These are phyloP conservation scores for Craseonycteris thonglongyai DNA, from an alignment of 2,113 vertebrate genomes.

Conservation along the genomic window DNA sequence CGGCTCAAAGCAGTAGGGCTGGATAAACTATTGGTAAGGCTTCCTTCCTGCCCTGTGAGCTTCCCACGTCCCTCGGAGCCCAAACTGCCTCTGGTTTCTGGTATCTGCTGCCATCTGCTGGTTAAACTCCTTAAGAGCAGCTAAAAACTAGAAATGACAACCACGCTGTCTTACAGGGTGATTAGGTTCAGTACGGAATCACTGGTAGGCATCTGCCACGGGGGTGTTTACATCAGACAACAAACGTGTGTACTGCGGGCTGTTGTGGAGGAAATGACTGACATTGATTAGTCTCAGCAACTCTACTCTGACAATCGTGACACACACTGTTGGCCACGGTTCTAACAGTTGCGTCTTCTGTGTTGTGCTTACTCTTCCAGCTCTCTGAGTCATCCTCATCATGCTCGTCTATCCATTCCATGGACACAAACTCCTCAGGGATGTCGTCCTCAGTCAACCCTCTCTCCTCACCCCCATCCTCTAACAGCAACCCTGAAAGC, in stretches of 20 bases:
- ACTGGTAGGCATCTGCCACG: not conserved
- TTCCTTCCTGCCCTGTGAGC: not conserved
- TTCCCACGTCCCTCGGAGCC: accelerated
- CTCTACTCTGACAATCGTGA: not conserved
- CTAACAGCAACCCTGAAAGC: conserved; percentile 63
- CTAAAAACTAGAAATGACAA: not conserved
- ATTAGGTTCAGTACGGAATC: not conserved
- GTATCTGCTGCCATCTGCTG: conserved; percentile 78
- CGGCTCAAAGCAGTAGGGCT: not conserved
- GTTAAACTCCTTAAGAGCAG: not conserved
- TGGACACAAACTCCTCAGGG: conserved; percentile 82
- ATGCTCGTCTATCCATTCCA: conserved; percentile 83
- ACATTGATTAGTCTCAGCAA: not conserved
- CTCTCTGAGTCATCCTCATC: conserved; percentile 85
- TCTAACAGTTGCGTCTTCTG: not conserved
- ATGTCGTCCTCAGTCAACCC: conserved; percentile 72
- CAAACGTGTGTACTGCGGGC: not conserved
- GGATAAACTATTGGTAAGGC: not conserved
- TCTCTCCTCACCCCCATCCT: conserved; percentile 56
- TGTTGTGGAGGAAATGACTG: not conserved
- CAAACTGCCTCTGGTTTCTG: accelerated
- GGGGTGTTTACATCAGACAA: not conserved
- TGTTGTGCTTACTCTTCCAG: conserved; percentile 69
- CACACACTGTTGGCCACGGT: accelerated
- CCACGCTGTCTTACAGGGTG: not conserved